These are phyloP conservation scores for Caenorhabditis becei DNA, from an alignment of 2,888 invertebrate species.

Conservation along the genomic window DNA sequence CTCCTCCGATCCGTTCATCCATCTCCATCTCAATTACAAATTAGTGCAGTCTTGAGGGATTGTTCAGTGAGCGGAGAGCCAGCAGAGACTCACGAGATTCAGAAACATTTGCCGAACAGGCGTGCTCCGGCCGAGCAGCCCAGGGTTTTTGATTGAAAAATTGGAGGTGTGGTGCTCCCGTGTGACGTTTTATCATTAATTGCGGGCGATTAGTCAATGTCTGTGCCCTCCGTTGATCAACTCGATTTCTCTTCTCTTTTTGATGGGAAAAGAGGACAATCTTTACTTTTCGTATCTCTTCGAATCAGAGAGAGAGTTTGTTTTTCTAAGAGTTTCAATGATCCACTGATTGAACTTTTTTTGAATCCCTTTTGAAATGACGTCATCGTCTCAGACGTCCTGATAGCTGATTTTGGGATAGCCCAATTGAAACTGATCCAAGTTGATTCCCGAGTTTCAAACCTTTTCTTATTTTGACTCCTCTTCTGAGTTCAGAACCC, in stretches of 20 bases:
- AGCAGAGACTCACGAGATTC: constrained; percentile 3
- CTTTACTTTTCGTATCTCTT: neutral
- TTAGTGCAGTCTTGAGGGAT: constrained; percentile 35
- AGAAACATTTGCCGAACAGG: constrained; percentile 53
- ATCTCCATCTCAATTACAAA: constrained; percentile 40
- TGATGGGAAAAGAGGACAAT: neutral
- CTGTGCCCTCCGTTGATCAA: neutral
- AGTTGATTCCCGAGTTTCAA: no score
- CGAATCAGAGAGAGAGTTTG: no score
- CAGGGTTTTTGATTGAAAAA: constrained; percentile 52
- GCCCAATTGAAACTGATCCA: no score
- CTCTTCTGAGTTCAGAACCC: no score
- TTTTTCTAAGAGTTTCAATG: no score
- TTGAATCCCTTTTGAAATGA: no score
- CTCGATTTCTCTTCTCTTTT: constrained; percentile 16
- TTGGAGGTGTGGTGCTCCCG: constrained; percentile 25
- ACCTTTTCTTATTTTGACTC: no score
- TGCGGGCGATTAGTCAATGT: constrained; percentile 49
- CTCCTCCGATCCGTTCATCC: constrained; percentile 3
- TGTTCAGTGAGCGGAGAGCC: no score
- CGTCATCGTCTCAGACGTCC: no score
- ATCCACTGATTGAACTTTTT: no score
- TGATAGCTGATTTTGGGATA: no score
- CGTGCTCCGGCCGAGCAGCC: constrained; percentile 20
- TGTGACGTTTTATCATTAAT: constrained; percentile 55